Conservation (phyloP, 1,140 invertebrate genomes). For the Popillia japonica region DNA sequence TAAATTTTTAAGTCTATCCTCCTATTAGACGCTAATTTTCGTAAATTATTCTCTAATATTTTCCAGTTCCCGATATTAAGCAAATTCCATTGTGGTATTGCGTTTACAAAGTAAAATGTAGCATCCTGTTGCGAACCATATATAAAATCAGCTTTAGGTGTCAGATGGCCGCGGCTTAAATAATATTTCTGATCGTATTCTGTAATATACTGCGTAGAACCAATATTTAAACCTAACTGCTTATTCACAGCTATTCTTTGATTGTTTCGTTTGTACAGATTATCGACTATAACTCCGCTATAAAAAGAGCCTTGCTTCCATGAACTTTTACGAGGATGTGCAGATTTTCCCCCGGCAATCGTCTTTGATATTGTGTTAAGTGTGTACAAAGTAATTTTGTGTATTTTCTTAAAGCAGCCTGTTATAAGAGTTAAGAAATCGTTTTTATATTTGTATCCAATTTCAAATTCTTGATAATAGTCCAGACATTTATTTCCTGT, state of each 20-base stretch:
- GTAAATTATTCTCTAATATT: conserved; percentile 51
- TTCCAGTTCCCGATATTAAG: conserved; percentile 74
- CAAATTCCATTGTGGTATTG: conserved; percentile 71
- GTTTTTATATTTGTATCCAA: neutral
- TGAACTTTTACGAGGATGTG: neutral
- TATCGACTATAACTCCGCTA: conserved; percentile 40
- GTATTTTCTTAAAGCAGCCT: neutral
- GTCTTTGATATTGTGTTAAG: neutral
- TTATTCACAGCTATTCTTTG: conserved; percentile 51
- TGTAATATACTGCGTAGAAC: conserved; percentile 52
- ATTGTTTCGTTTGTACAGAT: conserved; percentile 49
- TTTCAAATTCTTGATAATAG: neutral
- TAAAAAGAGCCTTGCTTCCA: neutral
- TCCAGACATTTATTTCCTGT: neutral
- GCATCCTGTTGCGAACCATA: conserved; percentile 68
- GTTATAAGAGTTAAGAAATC: neutral
- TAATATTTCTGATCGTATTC: too few species aligned
- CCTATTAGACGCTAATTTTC: conserved; percentile 45
- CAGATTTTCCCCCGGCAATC: neutral
- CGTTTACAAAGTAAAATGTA: conserved; percentile 70
- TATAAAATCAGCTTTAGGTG: too few species aligned
- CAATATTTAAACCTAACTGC: conserved; percentile 52
- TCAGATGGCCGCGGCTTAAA: conserved; percentile 72
- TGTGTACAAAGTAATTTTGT: neutral
- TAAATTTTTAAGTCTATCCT: conserved; percentile 61